Conservation (phyloP, 2,888 invertebrate genomes). For the Ischnus inquisitorius region DNA sequence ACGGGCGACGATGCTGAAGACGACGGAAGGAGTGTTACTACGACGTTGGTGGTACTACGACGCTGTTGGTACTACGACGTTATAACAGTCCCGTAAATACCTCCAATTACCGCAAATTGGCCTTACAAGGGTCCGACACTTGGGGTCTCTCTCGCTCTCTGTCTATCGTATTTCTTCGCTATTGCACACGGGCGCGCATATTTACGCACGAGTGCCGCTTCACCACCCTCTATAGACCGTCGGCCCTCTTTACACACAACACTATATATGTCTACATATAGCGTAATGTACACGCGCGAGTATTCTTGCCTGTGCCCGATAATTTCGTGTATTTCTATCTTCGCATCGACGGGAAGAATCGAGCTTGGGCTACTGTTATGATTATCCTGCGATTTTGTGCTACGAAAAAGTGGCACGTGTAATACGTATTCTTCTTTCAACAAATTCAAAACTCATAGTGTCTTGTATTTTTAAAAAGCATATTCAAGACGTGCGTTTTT, state of each 20-base stretch:
- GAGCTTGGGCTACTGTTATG: conserved; percentile 9
- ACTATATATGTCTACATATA: not conserved
- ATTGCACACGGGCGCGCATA: conserved; percentile 44
- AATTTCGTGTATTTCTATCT: conserved; percentile 19
- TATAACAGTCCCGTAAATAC: conserved; percentile 74
- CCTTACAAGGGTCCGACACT: conserved; percentile 64
- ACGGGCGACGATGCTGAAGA: conserved; percentile 5
- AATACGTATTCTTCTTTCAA: not conserved
- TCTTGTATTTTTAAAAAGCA: too few relatives aligned
- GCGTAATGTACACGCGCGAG: not conserved
- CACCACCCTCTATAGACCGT: conserved; percentile 19
- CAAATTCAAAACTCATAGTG: too few relatives aligned
- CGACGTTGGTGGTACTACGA: conserved; percentile 44
- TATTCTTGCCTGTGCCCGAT: not conserved
- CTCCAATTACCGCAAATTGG: conserved; percentile 74
- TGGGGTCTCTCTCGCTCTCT: conserved; percentile 2
- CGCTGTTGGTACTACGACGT: conserved; percentile 60
- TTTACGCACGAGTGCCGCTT: conserved; percentile 49
- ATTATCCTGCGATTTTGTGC: conserved; percentile 21
- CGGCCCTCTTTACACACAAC: conserved; percentile 24
- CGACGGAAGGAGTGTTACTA: conserved; percentile 8
- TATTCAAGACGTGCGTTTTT: too few relatives aligned
- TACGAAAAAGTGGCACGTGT: conserved; percentile 2
- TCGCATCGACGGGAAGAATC: not conserved
- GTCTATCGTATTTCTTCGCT: not conserved